These are phyloP conservation scores for Psylliodes chrysocephalus DNA, from an alignment of 2,888 invertebrate species.

Conservation along the genomic window DNA sequence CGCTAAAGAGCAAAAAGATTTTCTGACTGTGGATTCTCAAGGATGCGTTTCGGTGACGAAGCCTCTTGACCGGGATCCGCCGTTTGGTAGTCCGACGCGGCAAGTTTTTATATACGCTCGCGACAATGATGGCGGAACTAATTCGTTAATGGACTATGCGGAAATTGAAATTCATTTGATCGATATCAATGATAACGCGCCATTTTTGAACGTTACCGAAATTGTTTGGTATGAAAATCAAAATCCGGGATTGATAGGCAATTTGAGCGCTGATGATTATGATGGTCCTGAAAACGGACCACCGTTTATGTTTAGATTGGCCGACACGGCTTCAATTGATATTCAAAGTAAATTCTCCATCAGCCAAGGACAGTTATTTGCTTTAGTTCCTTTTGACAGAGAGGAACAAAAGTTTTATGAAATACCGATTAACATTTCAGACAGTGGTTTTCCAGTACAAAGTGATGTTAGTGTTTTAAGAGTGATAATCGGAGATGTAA, in stretches of 20 bases:
- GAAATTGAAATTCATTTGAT: constrained; percentile 74
- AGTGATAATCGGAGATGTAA: constrained; percentile 93
- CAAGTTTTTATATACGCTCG: constrained; percentile 80
- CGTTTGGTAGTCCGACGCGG: constrained; percentile 84
- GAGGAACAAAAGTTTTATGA: constrained; percentile 88
- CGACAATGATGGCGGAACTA: constrained; percentile 77
- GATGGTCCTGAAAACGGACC: constrained; percentile 87
- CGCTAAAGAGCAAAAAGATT: constrained; percentile 76
- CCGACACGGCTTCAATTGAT: constrained; percentile 73
- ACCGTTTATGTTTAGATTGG: constrained; percentile 81
- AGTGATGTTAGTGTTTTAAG: constrained; percentile 86
- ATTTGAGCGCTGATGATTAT: constrained; percentile 80
- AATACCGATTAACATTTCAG: constrained; percentile 89
- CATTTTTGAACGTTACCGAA: constrained; percentile 82
- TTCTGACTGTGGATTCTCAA: constrained; percentile 76
- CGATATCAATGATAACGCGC: constrained; percentile 96
- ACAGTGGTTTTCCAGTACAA: constrained; percentile 78
- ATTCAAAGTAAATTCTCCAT: constrained; percentile 80
- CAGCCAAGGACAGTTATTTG: constrained; percentile 71
- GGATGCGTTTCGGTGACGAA: constrained; percentile 80
- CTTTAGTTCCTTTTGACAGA: constrained; percentile 83
- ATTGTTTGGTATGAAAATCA: constrained; percentile 88
- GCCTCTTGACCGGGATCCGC: constrained; percentile 89
- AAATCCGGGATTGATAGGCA: constrained; percentile 69
- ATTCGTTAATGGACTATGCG: constrained; percentile 73